These are phyloP conservation scores for Percopsis transmontana DNA, from an alignment of 2,113 vertebrate species.

Conservation along the genomic window DNA sequence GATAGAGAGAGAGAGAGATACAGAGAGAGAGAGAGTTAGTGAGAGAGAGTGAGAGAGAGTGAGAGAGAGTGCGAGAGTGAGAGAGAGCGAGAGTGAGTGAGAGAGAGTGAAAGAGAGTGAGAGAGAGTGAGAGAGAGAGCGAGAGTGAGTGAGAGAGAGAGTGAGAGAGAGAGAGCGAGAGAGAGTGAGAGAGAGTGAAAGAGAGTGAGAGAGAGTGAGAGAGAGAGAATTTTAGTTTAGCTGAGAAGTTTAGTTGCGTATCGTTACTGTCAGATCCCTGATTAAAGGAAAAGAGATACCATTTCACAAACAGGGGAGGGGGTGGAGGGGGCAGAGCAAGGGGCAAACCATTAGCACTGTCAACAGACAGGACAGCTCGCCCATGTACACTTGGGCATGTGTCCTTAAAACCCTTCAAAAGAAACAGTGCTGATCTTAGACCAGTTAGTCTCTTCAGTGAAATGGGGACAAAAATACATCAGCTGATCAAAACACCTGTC, in stretches of 20 bases:
- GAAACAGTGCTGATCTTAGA: constrained; percentile 47
- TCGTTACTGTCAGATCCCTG: constrained; percentile 3
- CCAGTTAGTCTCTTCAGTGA: neutral
- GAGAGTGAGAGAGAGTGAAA: too few relatives aligned
- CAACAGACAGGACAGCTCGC: constrained; percentile 10
- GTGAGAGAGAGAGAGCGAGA: too few relatives aligned
- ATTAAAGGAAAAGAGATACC: constrained; percentile 8
- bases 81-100: too few relatives aligned
- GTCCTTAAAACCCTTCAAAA: constrained; percentile 4
- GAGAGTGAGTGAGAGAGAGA: too few relatives aligned
- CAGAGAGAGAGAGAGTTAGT: too few relatives aligned
- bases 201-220: neutral
- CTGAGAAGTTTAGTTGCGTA: neutral
- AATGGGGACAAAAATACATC: constrained; percentile 3
- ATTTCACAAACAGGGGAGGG: constrained; percentile 15
- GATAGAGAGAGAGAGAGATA: too few relatives aligned
- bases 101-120: too few relatives aligned
- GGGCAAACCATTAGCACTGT: constrained; percentile 32
- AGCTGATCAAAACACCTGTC: constrained; percentile 43
- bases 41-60: too few relatives aligned
- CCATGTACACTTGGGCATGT: constrained; percentile 7
- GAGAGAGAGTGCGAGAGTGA: too few relatives aligned
- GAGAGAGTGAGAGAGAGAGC: too few relatives aligned
- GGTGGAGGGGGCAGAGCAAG: constrained; percentile 14
- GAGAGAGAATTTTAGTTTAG: neutral